A percentile compares a stretch with the other conserved stretches of the same genome.
These are phyloP conservation scores for Pygathrix nemaeus DNA, from an alignment of 2,113 vertebrate genomes.

Conservation along the genomic window DNA sequence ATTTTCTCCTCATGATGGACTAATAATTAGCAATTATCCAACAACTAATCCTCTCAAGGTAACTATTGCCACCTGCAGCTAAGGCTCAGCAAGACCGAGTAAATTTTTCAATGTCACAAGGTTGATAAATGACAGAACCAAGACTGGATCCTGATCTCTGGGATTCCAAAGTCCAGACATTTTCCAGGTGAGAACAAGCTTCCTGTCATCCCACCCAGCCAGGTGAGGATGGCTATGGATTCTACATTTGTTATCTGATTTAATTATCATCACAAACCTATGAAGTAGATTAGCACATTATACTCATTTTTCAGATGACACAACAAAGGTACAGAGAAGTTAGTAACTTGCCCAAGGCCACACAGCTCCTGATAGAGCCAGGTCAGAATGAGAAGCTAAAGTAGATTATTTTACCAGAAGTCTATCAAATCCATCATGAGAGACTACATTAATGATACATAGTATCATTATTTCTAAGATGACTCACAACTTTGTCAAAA, in stretches of 20 bases:
- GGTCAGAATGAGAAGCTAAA: not conserved
- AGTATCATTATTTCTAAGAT: not conserved
- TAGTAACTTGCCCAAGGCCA: not conserved
- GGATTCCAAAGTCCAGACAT: not conserved
- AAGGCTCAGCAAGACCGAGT: not conserved
- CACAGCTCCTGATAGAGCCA: not conserved
- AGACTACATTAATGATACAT: not conserved
- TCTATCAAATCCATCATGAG: not conserved
- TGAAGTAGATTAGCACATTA: not conserved
- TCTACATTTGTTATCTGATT: not conserved
- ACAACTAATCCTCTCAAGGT: not conserved
- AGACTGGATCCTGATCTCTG: not conserved
- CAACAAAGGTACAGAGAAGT: not conserved
- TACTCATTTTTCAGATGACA: not conserved
- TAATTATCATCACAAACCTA: not conserved
- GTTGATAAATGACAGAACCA: conserved; percentile 34
- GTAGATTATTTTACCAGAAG: not conserved
- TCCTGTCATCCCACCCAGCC: not conserved
- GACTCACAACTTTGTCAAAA: not conserved
- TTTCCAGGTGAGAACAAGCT: not conserved
- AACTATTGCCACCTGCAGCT: not conserved
- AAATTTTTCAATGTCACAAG: conserved; percentile 5
- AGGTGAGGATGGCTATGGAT: not conserved
- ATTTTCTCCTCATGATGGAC: not conserved
- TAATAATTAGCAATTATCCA: conserved; percentile 38